phyloP scores from a whole-genome alignment of 2,797 vertebrate species.

The Notolepis coatsorum region DNA sequence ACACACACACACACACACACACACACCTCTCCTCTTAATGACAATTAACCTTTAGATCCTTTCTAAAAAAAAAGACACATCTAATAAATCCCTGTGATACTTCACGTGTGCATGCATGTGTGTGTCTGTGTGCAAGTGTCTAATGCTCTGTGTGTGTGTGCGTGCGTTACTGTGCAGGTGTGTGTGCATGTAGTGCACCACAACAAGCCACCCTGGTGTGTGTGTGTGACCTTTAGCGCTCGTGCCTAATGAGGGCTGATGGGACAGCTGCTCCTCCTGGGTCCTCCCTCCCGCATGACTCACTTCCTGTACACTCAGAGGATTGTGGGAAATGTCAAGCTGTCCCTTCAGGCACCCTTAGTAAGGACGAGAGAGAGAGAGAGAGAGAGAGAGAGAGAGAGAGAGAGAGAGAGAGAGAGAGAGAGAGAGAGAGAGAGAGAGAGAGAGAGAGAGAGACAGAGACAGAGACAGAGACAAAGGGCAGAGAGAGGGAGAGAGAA shows the following conservation, averaged over 20 bases:
- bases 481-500: no score
- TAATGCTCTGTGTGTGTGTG: no score
- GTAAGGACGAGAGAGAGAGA: neutral
- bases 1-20: neutral
- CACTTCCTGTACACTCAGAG: slow-evolving; percentile 38
- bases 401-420: neutral
- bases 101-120: slow-evolving; percentile 6
- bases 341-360: slow-evolving; percentile 48
- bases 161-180: neutral
- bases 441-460: no score
- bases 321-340: slow-evolving; percentile 68
- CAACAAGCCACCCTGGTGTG: slow-evolving; percentile 36
- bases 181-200: neutral
- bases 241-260: slow-evolving; percentile 54
- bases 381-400: neutral
- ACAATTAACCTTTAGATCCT: slow-evolving; percentile 22
- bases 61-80: slow-evolving; percentile 41
- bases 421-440: no score
- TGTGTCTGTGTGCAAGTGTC: neutral
- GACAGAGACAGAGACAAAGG: no score
- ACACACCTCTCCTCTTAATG: neutral
- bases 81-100: slow-evolving; percentile 66
- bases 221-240: slow-evolving; percentile 66
- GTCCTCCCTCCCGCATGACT: no score
- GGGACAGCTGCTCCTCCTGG: slow-evolving; percentile 17